Conservation (phyloP, 2,888 invertebrate genomes). For the Metellina segmentata region DNA sequence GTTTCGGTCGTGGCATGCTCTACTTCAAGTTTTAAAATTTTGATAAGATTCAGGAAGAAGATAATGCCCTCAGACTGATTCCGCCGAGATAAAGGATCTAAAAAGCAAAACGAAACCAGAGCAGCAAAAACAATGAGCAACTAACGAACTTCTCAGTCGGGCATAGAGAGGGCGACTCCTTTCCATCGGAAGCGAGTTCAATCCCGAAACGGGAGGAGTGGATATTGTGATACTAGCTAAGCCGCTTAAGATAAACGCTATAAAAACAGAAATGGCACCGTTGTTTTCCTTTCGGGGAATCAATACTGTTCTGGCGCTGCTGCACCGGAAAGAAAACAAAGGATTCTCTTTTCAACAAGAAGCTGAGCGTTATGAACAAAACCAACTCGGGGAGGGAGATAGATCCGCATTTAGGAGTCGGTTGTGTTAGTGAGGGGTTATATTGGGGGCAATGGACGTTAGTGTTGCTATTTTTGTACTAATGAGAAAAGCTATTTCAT, state of each 20-base stretch:
- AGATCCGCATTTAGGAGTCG: too few relatives aligned
- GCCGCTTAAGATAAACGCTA: slow-evolving; percentile 56
- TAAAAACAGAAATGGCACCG: slow-evolving; percentile 21
- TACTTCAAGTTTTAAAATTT: too few relatives aligned
- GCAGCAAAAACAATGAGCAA: neutral
- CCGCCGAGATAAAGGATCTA: neutral
- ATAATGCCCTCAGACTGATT: neutral
- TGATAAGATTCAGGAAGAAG: neutral
- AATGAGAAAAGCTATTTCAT: too few relatives aligned
- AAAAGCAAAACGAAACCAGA: neutral
- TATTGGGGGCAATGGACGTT: too few relatives aligned
- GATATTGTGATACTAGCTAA: slow-evolving; percentile 31
- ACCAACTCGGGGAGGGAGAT: too few relatives aligned
- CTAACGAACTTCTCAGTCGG: neutral
- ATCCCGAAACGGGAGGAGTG: slow-evolving; percentile 11
- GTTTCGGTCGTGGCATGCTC: too few relatives aligned
- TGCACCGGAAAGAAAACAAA: neutral
- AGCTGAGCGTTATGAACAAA: slow-evolving; percentile 3
- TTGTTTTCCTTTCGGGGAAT: slow-evolving; percentile 43
- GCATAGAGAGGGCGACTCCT: slow-evolving; percentile 6
- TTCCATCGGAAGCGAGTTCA: slow-evolving; percentile 7
- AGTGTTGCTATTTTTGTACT: too few relatives aligned
- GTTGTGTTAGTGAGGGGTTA: too few relatives aligned
- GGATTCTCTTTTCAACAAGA: neutral
- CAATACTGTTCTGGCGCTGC: slow-evolving; percentile 8